Conservation (phyloP, 1,140 invertebrate genomes). For the Lysiphlebus fabarum region DNA sequence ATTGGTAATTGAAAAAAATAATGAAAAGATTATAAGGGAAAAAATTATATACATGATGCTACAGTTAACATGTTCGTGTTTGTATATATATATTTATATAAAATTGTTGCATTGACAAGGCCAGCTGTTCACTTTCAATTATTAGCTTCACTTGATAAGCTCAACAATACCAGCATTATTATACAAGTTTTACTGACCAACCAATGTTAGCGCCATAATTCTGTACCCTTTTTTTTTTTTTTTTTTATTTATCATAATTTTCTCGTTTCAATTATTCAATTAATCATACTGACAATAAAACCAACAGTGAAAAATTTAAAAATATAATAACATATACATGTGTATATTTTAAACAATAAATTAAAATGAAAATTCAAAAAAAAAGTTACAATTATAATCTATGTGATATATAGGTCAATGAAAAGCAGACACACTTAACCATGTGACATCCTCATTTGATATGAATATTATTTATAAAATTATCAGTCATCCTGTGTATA, state of each 20-base stretch:
- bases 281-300: neutral
- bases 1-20: too few relatives aligned
- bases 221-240: slow-evolving; percentile 20
- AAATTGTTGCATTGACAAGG: slow-evolving; percentile 32
- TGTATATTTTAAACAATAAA: slow-evolving; percentile 3
- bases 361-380: slow-evolving; percentile 6
- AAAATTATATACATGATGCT: too few relatives aligned
- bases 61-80: too few relatives aligned
- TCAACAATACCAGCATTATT: slow-evolving; percentile 54
- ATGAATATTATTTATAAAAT: slow-evolving; percentile 28
- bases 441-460: slow-evolving; percentile 43
- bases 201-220: slow-evolving; percentile 45
- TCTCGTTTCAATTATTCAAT: neutral
- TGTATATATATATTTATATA: neutral
- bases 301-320: neutral
- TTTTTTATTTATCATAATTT: neutral
- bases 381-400: slow-evolving; percentile 8
- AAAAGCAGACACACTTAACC: neutral
- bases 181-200: slow-evolving; percentile 42
- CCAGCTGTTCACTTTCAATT: slow-evolving; percentile 54
- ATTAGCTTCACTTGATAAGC: slow-evolving; percentile 54
- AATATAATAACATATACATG: slow-evolving; percentile 4
- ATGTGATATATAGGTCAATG: slow-evolving; percentile 4
- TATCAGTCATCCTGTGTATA: slow-evolving; percentile 50
- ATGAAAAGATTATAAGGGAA: neutral